phyloP scores from a whole-genome alignment of 2,888 invertebrate species.

The Lissocephala sabroskyi region DNA sequence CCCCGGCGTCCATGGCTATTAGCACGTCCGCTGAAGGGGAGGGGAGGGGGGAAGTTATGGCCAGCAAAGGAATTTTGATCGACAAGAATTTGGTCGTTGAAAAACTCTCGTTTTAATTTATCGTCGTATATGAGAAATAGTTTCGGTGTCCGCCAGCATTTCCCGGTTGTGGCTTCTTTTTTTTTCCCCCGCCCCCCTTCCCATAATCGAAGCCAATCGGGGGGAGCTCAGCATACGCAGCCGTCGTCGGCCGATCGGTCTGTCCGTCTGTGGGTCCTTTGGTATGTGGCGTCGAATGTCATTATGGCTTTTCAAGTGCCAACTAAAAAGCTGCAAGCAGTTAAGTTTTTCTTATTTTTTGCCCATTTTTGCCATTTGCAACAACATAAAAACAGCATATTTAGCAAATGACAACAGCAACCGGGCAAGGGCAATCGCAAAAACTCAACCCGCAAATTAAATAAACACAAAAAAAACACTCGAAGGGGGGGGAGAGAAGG shows the following conservation, averaged over 20 bases:
- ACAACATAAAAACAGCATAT: conserved; percentile 68
- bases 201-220: conserved; percentile 48
- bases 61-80: conserved; percentile 72
- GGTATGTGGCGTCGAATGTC: conserved; percentile 71
- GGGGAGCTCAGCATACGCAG: no score
- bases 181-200: no score
- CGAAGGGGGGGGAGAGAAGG: no score
- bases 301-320: conserved; percentile 69
- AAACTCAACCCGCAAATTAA: conserved; percentile 56
- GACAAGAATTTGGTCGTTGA: conserved; percentile 72
- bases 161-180: no score
- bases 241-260: conserved; percentile 2
- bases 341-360: conserved; percentile 62
- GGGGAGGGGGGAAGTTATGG: conserved; percentile 40
- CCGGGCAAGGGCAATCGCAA: conserved; percentile 27
- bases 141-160: no score
- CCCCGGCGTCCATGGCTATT: conserved; percentile 35
- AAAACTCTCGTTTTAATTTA: conserved; percentile 72
- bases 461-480: conserved; percentile 53
- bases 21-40: conserved; percentile 42
- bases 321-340: conserved; percentile 67
- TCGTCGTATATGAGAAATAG: conserved; percentile 71
- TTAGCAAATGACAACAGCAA: conserved; percentile 69
- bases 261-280: conserved; percentile 40
- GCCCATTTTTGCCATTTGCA: conserved; percentile 51